These are phyloP conservation scores for Lonchura striata DNA, from an alignment of 2,113 vertebrate species.

Conservation along the genomic window DNA sequence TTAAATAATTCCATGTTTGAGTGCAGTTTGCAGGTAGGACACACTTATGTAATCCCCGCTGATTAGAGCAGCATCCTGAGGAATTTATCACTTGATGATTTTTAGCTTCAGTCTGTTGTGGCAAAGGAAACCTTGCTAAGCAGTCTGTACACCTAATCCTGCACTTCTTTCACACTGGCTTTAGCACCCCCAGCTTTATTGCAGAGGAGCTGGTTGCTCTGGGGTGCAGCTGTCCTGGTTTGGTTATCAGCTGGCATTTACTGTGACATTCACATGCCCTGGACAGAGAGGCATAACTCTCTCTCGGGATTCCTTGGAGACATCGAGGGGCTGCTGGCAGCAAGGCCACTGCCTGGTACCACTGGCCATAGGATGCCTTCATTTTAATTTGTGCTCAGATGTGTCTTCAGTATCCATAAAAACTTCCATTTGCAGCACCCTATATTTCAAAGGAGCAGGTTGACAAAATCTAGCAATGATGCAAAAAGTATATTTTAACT, in stretches of 20 bases:
- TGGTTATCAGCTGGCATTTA: not conserved
- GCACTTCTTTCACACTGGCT: not conserved
- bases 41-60: not conserved
- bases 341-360: not conserved
- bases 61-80: not conserved
- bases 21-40: not conserved
- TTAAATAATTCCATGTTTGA: conserved; percentile 36
- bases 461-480: not conserved
- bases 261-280: not conserved
- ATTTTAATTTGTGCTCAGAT: conserved; percentile 2
- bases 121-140: not conserved
- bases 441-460: not conserved
- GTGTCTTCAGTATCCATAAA: not conserved
- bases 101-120: not conserved
- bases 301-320: too few species aligned
- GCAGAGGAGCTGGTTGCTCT: not conserved
- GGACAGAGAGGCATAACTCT: too few species aligned
- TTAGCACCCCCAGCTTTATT: not conserved
- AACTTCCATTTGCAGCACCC: not conserved
- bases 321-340: not conserved
- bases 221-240: not conserved
- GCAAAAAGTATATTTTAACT: not conserved
- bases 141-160: not conserved
- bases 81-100: not conserved
- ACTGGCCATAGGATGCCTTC: not conserved